phyloP scores from a whole-genome alignment of 2,797 vertebrate genomes.

The Sylvia borin region DNA sequence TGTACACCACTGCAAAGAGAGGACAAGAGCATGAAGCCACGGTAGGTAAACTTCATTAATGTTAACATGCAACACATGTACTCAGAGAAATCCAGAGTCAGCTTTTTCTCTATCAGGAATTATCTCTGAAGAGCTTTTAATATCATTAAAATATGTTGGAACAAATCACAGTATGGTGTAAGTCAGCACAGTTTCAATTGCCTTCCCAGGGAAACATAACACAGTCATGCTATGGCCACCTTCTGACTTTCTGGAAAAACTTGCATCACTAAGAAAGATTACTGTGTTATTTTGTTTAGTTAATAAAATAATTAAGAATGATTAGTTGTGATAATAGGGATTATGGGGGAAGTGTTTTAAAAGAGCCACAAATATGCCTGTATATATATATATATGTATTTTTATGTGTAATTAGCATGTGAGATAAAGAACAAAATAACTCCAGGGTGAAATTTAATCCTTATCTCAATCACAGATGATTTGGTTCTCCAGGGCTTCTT shows the following conservation, averaged over 20 bases:
- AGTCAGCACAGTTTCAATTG: not conserved
- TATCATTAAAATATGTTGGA: not conserved
- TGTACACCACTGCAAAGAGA: constrained; percentile 76
- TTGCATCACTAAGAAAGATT: fast-evolving
- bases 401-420: not conserved
- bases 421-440: not conserved
- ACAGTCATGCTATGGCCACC: not conserved
- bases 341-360: not conserved
- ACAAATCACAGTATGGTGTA: not conserved
- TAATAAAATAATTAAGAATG: not conserved
- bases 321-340: not conserved
- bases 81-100: not conserved
- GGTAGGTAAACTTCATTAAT: constrained; percentile 64
- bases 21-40: constrained; percentile 63
- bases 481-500: not conserved
- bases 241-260: not conserved
- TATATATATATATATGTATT: not conserved
- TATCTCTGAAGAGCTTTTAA: not conserved
- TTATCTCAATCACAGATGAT: not conserved
- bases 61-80: not conserved
- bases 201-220: not conserved
- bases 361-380: not conserved
- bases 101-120: not conserved
- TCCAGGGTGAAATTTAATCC: not conserved
- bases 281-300: not conserved